phyloP scores from a whole-genome alignment of 2,797 vertebrate species.

The Craterocephalus amniculus region DNA sequence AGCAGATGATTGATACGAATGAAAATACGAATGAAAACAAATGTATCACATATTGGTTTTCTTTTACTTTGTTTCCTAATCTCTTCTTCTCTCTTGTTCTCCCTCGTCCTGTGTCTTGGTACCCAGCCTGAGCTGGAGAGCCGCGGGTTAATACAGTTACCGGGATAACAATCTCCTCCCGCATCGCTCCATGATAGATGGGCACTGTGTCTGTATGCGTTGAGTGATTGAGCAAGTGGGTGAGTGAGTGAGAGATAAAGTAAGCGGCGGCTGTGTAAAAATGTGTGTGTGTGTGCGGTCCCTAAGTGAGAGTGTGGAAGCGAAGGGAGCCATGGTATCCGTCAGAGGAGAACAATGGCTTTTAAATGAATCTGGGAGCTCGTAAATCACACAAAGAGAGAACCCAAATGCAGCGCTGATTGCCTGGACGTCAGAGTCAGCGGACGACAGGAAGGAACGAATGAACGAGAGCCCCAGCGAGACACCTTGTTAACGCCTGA shows the following conservation, averaged over 20 bases:
- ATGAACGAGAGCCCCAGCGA: constrained; percentile 78
- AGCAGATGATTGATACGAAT: constrained; percentile 50
- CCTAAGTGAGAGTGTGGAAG: constrained; percentile 65
- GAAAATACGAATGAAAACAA: constrained; percentile 54
- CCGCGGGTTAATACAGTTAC: constrained; percentile 82
- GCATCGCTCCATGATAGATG: constrained; percentile 80
- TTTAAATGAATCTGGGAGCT: constrained; percentile 86
- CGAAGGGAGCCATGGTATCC: constrained; percentile 75
- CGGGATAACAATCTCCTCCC: constrained; percentile 82
- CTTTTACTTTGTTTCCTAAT: constrained; percentile 52
- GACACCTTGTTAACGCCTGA: constrained; percentile 83
- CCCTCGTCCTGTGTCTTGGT: constrained; percentile 64
- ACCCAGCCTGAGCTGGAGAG: constrained; percentile 73
- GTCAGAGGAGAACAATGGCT: constrained; percentile 85
- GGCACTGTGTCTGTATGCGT: constrained; percentile 68
- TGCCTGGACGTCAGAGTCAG: constrained; percentile 80
- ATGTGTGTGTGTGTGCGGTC: constrained; percentile 57
- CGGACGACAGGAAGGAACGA: constrained; percentile 77
- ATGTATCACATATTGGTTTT: constrained; percentile 54
- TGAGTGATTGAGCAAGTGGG: constrained; percentile 78
- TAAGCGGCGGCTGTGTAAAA: constrained; percentile 72
- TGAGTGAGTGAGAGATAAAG: constrained; percentile 80
- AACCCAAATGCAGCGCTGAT: constrained; percentile 81
- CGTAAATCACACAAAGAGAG: constrained; percentile 84
- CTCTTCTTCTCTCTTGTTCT: constrained; percentile 36